phyloP scores from a whole-genome alignment of 2,113 vertebrate genomes.

The Phyllostomus discolor region DNA sequence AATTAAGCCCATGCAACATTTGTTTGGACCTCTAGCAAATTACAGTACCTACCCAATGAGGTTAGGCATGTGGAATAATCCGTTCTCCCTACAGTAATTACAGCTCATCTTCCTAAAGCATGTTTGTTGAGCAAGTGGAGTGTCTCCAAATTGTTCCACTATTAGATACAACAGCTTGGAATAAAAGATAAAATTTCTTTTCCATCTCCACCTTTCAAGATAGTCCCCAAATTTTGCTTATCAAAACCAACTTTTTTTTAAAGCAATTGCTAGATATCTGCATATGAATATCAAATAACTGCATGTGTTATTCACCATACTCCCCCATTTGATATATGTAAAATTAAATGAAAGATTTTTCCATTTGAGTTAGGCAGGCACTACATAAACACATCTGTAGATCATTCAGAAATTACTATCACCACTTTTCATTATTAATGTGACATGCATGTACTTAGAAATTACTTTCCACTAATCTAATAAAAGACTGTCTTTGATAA shows the following conservation, averaged over 20 bases:
- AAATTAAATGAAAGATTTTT: conserved; percentile 39
- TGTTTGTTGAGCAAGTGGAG: neutral
- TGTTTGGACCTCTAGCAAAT: neutral
- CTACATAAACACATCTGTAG: conserved; percentile 69
- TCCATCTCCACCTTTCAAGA: neutral
- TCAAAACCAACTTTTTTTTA: neutral
- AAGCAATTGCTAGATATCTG: conserved; percentile 17
- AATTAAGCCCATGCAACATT: neutral
- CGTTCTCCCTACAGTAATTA: conserved; percentile 17
- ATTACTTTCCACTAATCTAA: conserved; percentile 43
- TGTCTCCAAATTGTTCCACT: neutral
- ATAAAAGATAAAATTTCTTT: neutral
- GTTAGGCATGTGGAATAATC: conserved; percentile 39
- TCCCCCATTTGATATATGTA: neutral
- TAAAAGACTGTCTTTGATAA: conserved; percentile 64
- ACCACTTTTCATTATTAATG: conserved; percentile 71
- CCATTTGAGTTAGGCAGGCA: conserved; percentile 45
- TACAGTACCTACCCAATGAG: neutral
- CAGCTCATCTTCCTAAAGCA: neutral
- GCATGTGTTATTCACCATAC: neutral
- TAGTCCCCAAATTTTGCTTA: neutral
- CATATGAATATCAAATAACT: conserved; percentile 24
- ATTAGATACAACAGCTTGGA: neutral
- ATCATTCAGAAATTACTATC: conserved; percentile 66
- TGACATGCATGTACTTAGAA: conserved; percentile 66